Conservation (phyloP, 2,797 vertebrate genomes). For the Danionella dracula region DNA sequence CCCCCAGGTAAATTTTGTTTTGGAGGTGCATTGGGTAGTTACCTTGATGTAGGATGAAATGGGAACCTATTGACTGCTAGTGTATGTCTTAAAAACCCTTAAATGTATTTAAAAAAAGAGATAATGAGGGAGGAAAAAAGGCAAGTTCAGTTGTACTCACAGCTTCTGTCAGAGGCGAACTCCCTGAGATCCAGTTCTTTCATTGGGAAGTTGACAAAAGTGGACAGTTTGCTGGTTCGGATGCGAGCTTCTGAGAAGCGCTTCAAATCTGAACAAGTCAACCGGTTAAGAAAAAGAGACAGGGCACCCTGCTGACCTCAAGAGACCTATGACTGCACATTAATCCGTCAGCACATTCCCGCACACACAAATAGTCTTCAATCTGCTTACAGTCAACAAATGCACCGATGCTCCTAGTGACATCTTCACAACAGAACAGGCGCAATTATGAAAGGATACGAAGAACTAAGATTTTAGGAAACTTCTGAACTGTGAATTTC, state of each 20-base stretch:
- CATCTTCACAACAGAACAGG: background rate
- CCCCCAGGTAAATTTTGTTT: too few species aligned
- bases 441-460: conserved; percentile 83
- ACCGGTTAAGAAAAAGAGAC: conserved; percentile 57
- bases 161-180: conserved; percentile 87
- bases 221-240: conserved; percentile 94
- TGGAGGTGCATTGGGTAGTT: too few species aligned
- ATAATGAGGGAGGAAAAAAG: background rate
- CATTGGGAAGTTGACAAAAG: conserved; percentile 92
- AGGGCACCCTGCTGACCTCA: background rate
- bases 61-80: too few species aligned
- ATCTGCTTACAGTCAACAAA: conserved; percentile 20
- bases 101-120: too few species aligned
- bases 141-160: conserved; percentile 69
- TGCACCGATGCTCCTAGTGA: background rate
- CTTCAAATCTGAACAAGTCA: conserved; percentile 79
- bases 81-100: too few species aligned
- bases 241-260: conserved; percentile 92
- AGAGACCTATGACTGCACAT: background rate
- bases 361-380: background rate
- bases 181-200: conserved; percentile 93
- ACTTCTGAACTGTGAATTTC: conserved; percentile 96
- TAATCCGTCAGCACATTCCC: conserved; percentile 14
- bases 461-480: conserved; percentile 94
- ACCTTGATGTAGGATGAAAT: too few species aligned